Evolutionary conservation across 2,113 vertebrate species (phyloP).

Genomic region (Puffinus mauretanicus): DNA sequence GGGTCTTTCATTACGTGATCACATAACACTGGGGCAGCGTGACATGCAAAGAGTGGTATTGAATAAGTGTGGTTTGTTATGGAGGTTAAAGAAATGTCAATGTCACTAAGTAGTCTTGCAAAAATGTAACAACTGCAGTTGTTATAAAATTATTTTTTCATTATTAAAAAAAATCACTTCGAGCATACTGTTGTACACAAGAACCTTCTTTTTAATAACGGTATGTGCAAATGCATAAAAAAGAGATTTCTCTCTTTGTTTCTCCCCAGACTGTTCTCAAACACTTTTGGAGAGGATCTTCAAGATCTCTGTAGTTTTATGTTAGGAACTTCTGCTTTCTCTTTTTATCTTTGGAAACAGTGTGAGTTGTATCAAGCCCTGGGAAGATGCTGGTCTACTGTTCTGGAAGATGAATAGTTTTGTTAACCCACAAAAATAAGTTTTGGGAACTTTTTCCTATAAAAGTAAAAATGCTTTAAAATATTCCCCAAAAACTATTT

Average conservation of each 20-base stretch:
- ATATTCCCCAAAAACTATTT: neutral
- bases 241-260: neutral
- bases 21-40: slow-evolving; percentile 47
- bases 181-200: neutral
- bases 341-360: neutral
- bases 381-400: neutral
- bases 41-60: slow-evolving; percentile 30
- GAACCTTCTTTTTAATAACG: neutral
- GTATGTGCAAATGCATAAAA: neutral
- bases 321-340: neutral
- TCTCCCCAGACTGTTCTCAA: neutral
- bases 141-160: neutral
- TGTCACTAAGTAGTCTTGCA: slow-evolving; percentile 9
- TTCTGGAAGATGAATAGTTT: neutral
- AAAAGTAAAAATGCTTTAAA: neutral
- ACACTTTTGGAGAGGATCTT: neutral
- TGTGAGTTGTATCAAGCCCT: neutral
- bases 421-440: neutral
- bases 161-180: neutral
- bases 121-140: slow-evolving; percentile 20
- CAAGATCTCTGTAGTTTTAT: neutral
- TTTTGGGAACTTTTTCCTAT: neutral
- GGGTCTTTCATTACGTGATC: slow-evolving; percentile 49
- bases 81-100: slow-evolving; percentile 68
- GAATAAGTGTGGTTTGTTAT: slow-evolving; percentile 44